Conservation (phyloP, 2,113 vertebrate species). For the Oreamnos americanus region DNA sequence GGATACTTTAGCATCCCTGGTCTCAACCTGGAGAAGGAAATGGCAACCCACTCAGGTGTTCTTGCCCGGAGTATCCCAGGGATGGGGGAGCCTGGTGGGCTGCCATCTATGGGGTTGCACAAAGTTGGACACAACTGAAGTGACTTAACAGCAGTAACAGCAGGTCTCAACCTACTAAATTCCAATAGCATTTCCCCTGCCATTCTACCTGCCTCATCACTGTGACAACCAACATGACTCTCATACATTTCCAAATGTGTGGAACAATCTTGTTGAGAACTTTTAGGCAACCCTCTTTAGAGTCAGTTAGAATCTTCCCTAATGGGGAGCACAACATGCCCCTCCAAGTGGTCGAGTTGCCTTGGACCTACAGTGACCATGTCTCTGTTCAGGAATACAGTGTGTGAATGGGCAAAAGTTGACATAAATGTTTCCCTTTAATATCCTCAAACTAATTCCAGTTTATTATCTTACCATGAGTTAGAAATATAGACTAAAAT, state of each 20-base stretch:
- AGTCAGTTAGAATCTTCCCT: not conserved
- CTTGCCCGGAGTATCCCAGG: too few species aligned
- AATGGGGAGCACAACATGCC: not conserved
- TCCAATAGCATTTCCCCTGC: not conserved
- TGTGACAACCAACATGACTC: not conserved
- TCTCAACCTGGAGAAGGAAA: not conserved
- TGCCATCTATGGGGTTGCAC: too few species aligned
- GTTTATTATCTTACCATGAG: not conserved
- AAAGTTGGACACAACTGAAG: too few species aligned
- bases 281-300: not conserved
- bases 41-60: too few species aligned
- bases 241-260: not conserved
- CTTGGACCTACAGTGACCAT: not conserved
- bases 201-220: not conserved
- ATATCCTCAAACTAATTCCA: not conserved
- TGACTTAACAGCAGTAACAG: too few species aligned
- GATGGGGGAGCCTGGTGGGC: too few species aligned
- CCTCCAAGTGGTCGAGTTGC: not conserved
- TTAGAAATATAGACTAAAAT: conserved; percentile 25
- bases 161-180: not conserved
- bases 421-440: not conserved
- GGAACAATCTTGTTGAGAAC: not conserved
- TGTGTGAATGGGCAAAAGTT: not conserved
- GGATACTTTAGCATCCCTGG: not conserved
- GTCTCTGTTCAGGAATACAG: not conserved